These are phyloP conservation scores for Ivindomyrus marchei DNA, from an alignment of 2,113 vertebrate genomes.

Conservation along the genomic window DNA sequence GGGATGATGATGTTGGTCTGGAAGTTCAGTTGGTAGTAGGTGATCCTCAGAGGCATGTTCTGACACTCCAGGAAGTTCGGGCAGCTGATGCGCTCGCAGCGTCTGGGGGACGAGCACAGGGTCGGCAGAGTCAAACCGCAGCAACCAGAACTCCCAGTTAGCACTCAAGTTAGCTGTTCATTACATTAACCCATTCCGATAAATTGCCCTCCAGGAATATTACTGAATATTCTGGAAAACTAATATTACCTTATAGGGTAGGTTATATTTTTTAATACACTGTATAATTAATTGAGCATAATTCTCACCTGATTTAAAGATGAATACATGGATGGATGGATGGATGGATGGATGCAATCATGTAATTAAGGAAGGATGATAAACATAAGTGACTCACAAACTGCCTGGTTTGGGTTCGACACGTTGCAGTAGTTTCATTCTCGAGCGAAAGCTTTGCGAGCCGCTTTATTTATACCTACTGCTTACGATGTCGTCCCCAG, in stretches of 20 bases:
- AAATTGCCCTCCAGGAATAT: neutral
- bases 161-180: neutral
- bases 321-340: neutral
- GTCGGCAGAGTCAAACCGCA: neutral
- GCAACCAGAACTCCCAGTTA: neutral
- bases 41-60: slow-evolving; percentile 72
- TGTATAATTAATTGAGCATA: neutral
- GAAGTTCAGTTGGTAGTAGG: slow-evolving; percentile 83
- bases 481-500: neutral
- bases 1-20: slow-evolving; percentile 81
- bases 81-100: slow-evolving; percentile 76
- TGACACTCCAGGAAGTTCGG: slow-evolving; percentile 77
- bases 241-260: neutral
- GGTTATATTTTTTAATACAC: neutral
- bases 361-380: neutral
- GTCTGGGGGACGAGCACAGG: slow-evolving; percentile 51
- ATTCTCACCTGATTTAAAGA: neutral
- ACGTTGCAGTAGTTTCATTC: neutral
- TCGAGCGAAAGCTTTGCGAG: neutral
- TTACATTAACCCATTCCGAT: neutral
- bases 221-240: neutral
- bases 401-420: neutral
- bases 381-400: neutral
- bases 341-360: neutral
- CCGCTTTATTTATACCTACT: neutral